These are phyloP conservation scores for Dinothrombium tinctorium DNA, from an alignment of 1,140 invertebrate genomes.

Conservation along the genomic window DNA sequence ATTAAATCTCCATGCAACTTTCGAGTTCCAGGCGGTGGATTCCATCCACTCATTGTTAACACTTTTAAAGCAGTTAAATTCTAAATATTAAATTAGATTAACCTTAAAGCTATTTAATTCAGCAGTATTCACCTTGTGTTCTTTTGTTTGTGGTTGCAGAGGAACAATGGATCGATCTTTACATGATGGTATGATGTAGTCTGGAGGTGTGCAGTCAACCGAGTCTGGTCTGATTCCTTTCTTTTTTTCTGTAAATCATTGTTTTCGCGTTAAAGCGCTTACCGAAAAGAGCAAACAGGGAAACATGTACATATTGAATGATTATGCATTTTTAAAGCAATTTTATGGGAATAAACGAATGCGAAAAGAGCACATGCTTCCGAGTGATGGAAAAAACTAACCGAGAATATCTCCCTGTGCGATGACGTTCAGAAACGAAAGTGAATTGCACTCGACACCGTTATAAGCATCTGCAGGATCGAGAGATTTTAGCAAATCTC, in stretches of 20 bases:
- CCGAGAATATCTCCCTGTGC: slow-evolving; percentile 55
- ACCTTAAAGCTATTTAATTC: neutral
- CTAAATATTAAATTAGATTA: slow-evolving; percentile 16
- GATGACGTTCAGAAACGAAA: slow-evolving; percentile 80
- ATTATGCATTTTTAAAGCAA: no score
- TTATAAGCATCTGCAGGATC: slow-evolving; percentile 83
- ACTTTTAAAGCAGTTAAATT: slow-evolving; percentile 68
- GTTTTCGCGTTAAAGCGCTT: no score
- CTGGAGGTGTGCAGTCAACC: slow-evolving; percentile 87
- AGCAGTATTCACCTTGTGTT: slow-evolving; percentile 35
- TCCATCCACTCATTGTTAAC: slow-evolving; percentile 81
- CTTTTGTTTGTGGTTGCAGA: slow-evolving; percentile 62
- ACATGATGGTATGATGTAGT: slow-evolving; percentile 74
- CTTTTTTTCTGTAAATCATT: slow-evolving; percentile 60
- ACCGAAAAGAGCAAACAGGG: no score
- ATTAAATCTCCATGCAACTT: slow-evolving; percentile 54
- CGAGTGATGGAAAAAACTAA: slow-evolving; percentile 1
- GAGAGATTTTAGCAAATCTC: slow-evolving; percentile 79
- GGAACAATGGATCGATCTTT: slow-evolving; percentile 64
- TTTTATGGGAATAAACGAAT: slow-evolving; percentile 1
- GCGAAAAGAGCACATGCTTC: neutral
- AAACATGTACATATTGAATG: no score
- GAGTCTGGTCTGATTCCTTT: slow-evolving; percentile 61
- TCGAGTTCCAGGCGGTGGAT: slow-evolving; percentile 56
- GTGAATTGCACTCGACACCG: slow-evolving; percentile 79